Conservation (phyloP, 2,888 invertebrate species). For the Eurois occulta region DNA sequence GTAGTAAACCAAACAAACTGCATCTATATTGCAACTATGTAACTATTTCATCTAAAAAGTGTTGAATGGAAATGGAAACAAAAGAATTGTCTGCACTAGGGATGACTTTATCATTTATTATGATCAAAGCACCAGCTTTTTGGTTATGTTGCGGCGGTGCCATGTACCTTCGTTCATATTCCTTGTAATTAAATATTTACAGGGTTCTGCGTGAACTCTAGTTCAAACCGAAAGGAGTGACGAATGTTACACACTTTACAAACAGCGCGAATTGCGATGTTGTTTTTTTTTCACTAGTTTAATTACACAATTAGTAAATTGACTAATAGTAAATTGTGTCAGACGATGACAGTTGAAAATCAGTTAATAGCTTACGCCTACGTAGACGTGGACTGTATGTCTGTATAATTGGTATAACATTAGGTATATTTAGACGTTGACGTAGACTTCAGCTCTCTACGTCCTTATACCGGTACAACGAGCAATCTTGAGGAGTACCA, state of each 20-base stretch:
- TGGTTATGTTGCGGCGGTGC: not conserved
- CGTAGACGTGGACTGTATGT: not conserved
- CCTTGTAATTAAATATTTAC: conserved; percentile 42
- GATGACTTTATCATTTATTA: conserved; percentile 30
- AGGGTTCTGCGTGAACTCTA: conserved; percentile 8
- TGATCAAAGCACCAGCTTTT: conserved; percentile 42
- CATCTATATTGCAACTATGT: not conserved
- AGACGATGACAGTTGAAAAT: conserved; percentile 28
- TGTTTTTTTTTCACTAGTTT: conserved; percentile 8
- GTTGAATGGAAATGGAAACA: conserved; percentile 25
- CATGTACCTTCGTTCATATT: conserved; percentile 20
- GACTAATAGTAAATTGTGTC: conserved; percentile 2
- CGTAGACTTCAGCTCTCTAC: conserved; percentile 1
- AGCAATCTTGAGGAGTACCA: conserved; percentile 22
- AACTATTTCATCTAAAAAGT: conserved; percentile 10
- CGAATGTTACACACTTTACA: not conserved
- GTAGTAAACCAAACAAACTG: not conserved
- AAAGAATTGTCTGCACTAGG: conserved; percentile 3
- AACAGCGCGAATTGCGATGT: not conserved
- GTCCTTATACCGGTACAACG: conserved; percentile 23
- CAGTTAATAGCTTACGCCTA: conserved; percentile 38
- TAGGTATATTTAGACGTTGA: not conserved
- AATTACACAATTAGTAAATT: conserved; percentile 37
- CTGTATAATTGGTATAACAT: no score
- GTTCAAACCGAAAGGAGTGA: conserved; percentile 5